Evolutionary conservation across 2,888 invertebrate species (phyloP), one percentile per base, ranked within the genome.

Genomic region (Biston stratarius): DNA sequence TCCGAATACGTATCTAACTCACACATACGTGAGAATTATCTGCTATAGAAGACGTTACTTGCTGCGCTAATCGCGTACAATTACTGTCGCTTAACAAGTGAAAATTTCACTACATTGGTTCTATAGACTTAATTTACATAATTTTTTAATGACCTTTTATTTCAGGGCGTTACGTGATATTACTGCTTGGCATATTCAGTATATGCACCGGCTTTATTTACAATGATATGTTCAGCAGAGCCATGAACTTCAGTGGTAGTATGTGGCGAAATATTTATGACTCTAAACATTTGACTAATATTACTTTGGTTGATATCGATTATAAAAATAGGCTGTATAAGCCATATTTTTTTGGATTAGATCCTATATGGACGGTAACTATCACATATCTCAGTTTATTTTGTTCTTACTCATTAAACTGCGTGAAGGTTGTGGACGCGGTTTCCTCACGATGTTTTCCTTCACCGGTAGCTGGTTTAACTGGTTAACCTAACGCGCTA

Each of bases 171-270:
- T 99, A 99, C 86, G 97, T 99, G 49, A 97, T 99, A 60, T 95
- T 99, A 56, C 90, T 99, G 67, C 99, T 99, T 98, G 99, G 99
- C 0, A 71, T 96, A 0, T 99, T 99, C 87, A 98, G 99, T 0
- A 96, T 99, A 83, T 99, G 98, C 88, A 98, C 99, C n/a, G 99
- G 99, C 0, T 86, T 99, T 10, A 96, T 99, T 69, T 99, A 99
- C 93, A 99, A 99, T 83, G 99, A 99, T 81, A 91, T 97, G 7
- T 99, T 99, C 90, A 97, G 99, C 3, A 98, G 97, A 85, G 96
- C 98, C 0, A 75, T 99, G 42, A 92, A 97, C 44, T 96, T 99
- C 81, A 97, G 96, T 8, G 11, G 0, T 97, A 98, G 0, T 96
- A 96, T 74, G 99, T 99, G 99, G 83, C 85, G n/a, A 91, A 94